Percentiles rank a stretch among this genome's conserved stretches.
Evolutionary conservation across 2,888 invertebrate genomes (phyloP).

Genomic region (Habroteleia sp.): DNA sequence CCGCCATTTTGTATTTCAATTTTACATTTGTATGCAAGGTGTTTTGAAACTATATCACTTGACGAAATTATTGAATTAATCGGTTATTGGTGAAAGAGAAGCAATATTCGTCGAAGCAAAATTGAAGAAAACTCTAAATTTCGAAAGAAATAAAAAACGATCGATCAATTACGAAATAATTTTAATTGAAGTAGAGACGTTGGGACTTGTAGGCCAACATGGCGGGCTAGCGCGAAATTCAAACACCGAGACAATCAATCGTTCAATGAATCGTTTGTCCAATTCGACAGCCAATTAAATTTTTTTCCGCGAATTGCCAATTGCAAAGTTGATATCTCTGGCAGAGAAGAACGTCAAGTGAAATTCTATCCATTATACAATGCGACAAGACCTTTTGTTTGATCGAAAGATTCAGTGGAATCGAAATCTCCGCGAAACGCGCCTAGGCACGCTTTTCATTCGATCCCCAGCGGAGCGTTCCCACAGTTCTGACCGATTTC

Average conservation of each 20-base stretch:
- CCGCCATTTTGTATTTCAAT: neutral
- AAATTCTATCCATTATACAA: slow-evolving; percentile 11
- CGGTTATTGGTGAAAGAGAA: no score
- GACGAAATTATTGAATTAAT: no score
- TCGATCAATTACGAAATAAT: neutral
- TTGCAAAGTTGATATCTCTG: neutral
- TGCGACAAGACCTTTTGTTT: slow-evolving; percentile 47
- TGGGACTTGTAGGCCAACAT: no score
- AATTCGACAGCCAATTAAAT: slow-evolving; percentile 13
- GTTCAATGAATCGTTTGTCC: no score
- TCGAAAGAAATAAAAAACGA: no score
- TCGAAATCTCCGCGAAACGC: slow-evolving; percentile 63
- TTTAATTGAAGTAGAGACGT: no score
- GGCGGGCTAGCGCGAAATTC: slow-evolving; percentile 11
- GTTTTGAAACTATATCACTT: no score
- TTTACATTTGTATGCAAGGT: neutral
- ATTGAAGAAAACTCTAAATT: no score
- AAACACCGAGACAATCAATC: slow-evolving; percentile 6
- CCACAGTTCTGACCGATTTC: slow-evolving; percentile 20
- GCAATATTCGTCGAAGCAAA: no score
- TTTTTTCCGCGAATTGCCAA: neutral
- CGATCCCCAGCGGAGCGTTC: slow-evolving; percentile 18
- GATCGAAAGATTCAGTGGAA: slow-evolving; percentile 43
- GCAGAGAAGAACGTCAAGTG: slow-evolving; percentile 6
- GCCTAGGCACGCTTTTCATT: slow-evolving; percentile 63